These are phyloP conservation scores for Sycophila texana DNA, from an alignment of 2,888 invertebrate genomes.

Conservation along the genomic window DNA sequence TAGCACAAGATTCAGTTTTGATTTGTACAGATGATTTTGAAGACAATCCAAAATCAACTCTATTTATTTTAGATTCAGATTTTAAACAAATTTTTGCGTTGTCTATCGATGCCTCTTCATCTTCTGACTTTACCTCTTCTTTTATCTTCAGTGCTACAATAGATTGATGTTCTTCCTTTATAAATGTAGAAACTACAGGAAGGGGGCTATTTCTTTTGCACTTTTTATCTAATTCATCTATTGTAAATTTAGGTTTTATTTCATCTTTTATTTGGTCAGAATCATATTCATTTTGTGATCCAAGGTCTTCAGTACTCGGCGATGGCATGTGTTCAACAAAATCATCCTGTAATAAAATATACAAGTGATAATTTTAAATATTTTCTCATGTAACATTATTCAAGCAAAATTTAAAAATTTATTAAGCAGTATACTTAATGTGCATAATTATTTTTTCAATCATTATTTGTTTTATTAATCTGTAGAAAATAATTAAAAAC, in stretches of 20 bases:
- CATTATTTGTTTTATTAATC: too few relatives aligned
- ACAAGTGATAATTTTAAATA: constrained; percentile 4
- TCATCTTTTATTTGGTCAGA: constrained; percentile 64
- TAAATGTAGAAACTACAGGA: background rate
- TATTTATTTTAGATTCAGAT: constrained; percentile 15
- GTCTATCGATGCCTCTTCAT: constrained; percentile 23
- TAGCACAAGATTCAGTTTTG: constrained; percentile 39
- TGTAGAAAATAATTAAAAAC: too few relatives aligned
- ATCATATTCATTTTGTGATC: constrained; percentile 61
- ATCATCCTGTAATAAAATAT: constrained; percentile 65
- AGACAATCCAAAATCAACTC: constrained; percentile 40
- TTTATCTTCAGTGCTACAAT: constrained; percentile 53
- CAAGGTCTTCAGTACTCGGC: constrained; percentile 62
- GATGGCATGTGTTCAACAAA: constrained; percentile 67
- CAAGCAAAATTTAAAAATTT: too few relatives aligned
- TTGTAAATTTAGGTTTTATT: constrained; percentile 56
- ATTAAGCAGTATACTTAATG: too few relatives aligned
- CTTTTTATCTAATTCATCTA: constrained; percentile 50
- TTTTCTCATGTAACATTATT: too few relatives aligned
- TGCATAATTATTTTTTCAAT: too few relatives aligned
- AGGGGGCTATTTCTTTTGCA: constrained; percentile 12
- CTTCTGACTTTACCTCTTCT: constrained; percentile 51
- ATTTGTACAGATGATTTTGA: constrained; percentile 65
- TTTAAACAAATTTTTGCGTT: constrained; percentile 31
- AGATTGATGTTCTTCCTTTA: constrained; percentile 16